Base-by-base conservation (phyloP, 1,140 invertebrate genomes). In the Magallana angulata region DNA sequence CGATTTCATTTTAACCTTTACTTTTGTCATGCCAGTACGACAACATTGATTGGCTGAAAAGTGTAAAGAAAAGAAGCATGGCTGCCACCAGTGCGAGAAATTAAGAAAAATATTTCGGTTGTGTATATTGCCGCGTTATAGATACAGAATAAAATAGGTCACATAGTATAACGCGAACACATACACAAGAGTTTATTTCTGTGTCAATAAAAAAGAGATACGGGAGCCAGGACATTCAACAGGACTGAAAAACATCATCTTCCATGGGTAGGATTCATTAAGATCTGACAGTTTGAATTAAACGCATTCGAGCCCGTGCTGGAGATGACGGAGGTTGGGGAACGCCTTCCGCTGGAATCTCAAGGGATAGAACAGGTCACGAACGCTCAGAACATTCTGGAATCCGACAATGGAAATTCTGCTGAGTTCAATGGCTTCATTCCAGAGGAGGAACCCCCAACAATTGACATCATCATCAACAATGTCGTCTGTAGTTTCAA, bases 401-500 rank as follows among this genome's bases (percentile, higher is more conserved):
- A 76, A 30, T 76, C 24, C 2, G 24, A 76, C 9, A 30, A 36
- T 36, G 68, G 18, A 16, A 64, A 18, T 24, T 76, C 68, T 36
- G 68, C 24, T 18, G 68, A 76, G 18, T 18, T 30, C 8, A 76
- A 76, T 76, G 68, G 68, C 2, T 76, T 30, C 68, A 18, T 24
- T 36, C 18, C 9, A 12, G 68, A 76, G 24, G 68, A 76, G 7
- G 68, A 76, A 76, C 68, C 68, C 24, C 81, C 81, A 16, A 82
- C 81, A 48, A 88, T 91, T 59, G 98, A 98, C 94, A 99, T 99
- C 93, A 97, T 98, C 92, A 99, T 99, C 94, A 99, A 98, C 95
- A 99, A 99, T 96, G 98, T 99, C 91, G 98, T 99, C 89, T 99
- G 98, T 95, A 99, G 97, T 95, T 99, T 99, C 96, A 98, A 97